phyloP scores from a whole-genome alignment of 2,113 vertebrate genomes.

The Conger conger region DNA sequence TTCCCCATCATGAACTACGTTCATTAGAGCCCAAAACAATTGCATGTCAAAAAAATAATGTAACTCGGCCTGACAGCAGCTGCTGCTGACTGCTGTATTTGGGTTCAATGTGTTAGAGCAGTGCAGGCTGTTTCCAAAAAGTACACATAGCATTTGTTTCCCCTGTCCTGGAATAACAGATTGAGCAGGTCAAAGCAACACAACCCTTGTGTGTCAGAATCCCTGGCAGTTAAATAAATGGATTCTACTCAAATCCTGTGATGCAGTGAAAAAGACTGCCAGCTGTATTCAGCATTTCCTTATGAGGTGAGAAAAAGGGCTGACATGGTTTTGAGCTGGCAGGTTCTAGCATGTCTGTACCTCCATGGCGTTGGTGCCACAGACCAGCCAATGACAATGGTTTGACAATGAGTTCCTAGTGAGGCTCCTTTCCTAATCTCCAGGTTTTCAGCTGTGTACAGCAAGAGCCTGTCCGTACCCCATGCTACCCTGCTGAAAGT shows the following conservation, averaged over 20 bases:
- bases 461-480: neutral
- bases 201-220: neutral
- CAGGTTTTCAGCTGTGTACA: neutral
- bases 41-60: neutral
- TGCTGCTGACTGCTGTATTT: too few relatives aligned
- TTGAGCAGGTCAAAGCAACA: neutral
- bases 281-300: neutral
- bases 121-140: too few relatives aligned
- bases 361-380: conserved; percentile 30
- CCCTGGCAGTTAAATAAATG: neutral
- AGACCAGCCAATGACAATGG: conserved; percentile 3
- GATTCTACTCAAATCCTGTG: neutral
- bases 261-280: neutral
- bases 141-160: too few relatives aligned
- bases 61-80: too few relatives aligned
- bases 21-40: neutral
- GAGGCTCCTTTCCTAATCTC: neutral
- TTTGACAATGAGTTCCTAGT: conserved; percentile 2
- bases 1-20: neutral
- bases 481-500: too few relatives aligned
- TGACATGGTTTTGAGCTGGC: neutral
- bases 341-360: conserved; percentile 36
- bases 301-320: too few relatives aligned
- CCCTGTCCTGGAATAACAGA: neutral
- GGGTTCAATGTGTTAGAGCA: too few relatives aligned